Evolutionary conservation across 1,140 invertebrate species (phyloP).

Genomic region (Trichonephila clavata): DNA sequence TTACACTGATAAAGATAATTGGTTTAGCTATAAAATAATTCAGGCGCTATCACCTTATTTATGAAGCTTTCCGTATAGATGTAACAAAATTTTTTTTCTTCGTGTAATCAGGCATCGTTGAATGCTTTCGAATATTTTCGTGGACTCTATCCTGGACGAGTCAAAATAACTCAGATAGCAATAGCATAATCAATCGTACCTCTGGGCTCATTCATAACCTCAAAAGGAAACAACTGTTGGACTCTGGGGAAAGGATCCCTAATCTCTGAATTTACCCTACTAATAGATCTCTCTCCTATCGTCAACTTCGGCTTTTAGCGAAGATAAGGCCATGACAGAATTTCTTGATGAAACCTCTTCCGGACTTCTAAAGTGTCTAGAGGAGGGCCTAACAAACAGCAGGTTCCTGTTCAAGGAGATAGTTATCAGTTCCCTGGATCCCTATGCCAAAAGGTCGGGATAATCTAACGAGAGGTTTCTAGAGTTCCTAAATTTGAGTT

Average conservation of each 20-base stretch:
- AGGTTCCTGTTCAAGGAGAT: neutral
- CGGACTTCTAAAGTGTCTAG: neutral
- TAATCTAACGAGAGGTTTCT: neutral
- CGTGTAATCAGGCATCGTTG: neutral
- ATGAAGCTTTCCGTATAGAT: neutral
- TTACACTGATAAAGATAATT: neutral
- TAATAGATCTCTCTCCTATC: constrained; percentile 43
- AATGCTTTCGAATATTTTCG: neutral
- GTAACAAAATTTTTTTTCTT: neutral
- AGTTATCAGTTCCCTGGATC: neutral
- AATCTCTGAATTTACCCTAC: constrained; percentile 39
- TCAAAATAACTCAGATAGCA: constrained; percentile 39
- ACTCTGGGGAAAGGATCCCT: neutral
- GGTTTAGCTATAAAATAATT: neutral
- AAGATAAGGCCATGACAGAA: constrained; percentile 43
- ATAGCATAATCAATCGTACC: constrained; percentile 44
- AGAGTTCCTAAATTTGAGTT: neutral
- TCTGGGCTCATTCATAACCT: constrained; percentile 23
- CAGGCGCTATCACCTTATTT: neutral
- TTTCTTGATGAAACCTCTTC: constrained; percentile 8
- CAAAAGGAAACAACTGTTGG: constrained; percentile 5
- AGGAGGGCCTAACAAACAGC: neutral
- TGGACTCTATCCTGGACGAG: neutral
- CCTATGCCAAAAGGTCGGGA: neutral
- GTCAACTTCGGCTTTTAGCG: neutral